Conservation (phyloP, 2,797 vertebrate genomes). For the Lerista edwardsae region DNA sequence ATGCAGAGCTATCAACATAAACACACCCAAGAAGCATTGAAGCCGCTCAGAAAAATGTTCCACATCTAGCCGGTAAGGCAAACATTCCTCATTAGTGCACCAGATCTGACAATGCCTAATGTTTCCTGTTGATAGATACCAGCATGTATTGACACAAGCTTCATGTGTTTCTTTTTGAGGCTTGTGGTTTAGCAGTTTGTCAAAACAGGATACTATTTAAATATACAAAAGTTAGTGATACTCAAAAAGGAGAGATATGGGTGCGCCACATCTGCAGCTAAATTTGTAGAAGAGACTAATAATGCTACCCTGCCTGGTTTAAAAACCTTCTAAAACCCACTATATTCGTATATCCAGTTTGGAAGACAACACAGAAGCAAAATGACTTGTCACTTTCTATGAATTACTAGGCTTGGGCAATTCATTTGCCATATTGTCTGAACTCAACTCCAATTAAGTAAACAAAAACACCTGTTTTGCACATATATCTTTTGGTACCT, state of each 20-base stretch:
- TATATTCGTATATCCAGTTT: slow-evolving; percentile 76
- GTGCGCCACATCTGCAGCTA: slow-evolving; percentile 76
- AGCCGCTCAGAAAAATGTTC: slow-evolving; percentile 50
- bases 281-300: slow-evolving; percentile 71
- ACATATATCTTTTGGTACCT: slow-evolving; percentile 76
- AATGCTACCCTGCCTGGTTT: slow-evolving; percentile 20
- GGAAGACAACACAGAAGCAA: slow-evolving; percentile 72
- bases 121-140: slow-evolving; percentile 81
- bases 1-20: slow-evolving; percentile 5
- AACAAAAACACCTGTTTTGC: slow-evolving; percentile 81
- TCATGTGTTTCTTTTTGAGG: slow-evolving; percentile 69
- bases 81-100: slow-evolving; percentile 45
- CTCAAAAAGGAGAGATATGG: slow-evolving; percentile 69
- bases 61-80: slow-evolving; percentile 53
- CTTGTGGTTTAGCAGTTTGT: slow-evolving; percentile 87
- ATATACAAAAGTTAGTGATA: slow-evolving; percentile 70
- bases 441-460: slow-evolving; percentile 80
- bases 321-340: slow-evolving; percentile 50
- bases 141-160: slow-evolving; percentile 69
- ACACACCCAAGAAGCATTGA: not conserved
- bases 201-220: slow-evolving; percentile 89
- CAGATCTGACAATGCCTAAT: slow-evolving; percentile 65
- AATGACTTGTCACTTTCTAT: slow-evolving; percentile 80
- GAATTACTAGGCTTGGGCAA: slow-evolving; percentile 81
- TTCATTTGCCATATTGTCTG: slow-evolving; percentile 78